Evolutionary conservation across 1,140 invertebrate species (phyloP), one percentile per base, ranked within the genome.

Genomic region (Trinorchestia longiramus): DNA sequence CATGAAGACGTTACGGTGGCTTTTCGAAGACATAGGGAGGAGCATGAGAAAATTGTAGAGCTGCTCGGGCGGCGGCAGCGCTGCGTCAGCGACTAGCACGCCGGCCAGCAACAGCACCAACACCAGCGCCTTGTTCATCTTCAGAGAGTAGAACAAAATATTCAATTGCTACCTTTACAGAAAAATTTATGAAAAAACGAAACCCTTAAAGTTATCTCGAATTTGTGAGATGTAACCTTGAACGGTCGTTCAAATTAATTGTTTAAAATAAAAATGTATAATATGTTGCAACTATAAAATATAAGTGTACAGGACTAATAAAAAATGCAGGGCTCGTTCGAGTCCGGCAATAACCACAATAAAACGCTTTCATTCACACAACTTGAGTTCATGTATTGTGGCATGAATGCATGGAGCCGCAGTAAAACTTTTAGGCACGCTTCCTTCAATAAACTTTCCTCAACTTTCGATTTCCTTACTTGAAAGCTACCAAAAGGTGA

Each of bases 1-100:
- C 44, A 95, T 45, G 95, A 95, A 95, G 87, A 62, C 62, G 95
- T 57, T 95, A 28, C 95, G 95, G 62, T 95, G 95, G 87, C 95
- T 95, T 36, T 95, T 45, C 43, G 57, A 87, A 36, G 47, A 57
- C 43, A 95, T 36, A 23, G 95, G 95, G 43, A 95, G 41, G 8
- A 95, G 95, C 95, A 95, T 95, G 15, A 95, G 57, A 17, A 95
- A 44, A 41, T 95, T 95, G 95, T 95, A 95, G 62, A 41, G 8
- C 1, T 41, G 57, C 42, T 95, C 57, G 6, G 95, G 36, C 41
- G 95, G 95, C 40, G 88, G 88, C 41, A 90, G 88, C 88, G 88
- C 88, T 43, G 88, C 88, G 88, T 36, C 88, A 19, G 28, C 88
- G 4, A 42, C 4, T 42, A 90, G 41, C 41, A 41, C 88, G 23